Evolutionary conservation across 2,888 invertebrate species (phyloP), one percentile per base, ranked within the genome.

Genomic region (Macaria notata): DNA sequence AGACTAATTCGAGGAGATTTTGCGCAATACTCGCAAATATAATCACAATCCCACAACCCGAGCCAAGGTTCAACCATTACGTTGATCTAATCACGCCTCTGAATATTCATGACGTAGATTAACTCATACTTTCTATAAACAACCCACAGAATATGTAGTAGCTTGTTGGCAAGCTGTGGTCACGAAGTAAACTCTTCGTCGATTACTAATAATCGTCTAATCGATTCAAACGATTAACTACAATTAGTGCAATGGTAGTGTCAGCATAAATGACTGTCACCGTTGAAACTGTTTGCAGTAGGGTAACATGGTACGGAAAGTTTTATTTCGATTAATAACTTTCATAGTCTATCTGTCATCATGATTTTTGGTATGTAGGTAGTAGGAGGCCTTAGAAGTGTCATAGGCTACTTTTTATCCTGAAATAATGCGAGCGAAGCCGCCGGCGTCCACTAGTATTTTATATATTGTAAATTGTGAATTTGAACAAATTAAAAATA

Each of bases 21-120:
- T 19, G 19, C 33, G 33, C 33, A 36, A 36, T 36, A 36, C 33
- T 19, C 19, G 19, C 19, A 19, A 19, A 19, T 19, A 1, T 1
- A 19, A 19, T 19, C 19, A 19, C 19, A 38, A 38, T 3, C 36
- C 31, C 41, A n/a, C 9, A 30, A 49, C 30, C 49, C n/a, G 6
- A 41, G 7, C 39, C 49, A 49, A 49, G 49, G 41, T 38, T 38
- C 19, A 9, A 19, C 29, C 4, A 4, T 61, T 61, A 56, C 19
- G 19, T 19, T 70, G 62, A 68, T 67, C 67, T 54, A 68, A 68
- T 68, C 65, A 66, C 61, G 50, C 44, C 7, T 39, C 41, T 61
- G 50, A 59, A 57, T 61, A 57, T 56, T 54, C 49, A 58, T 44
- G 29, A 46, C 31, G 30, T 38, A 41, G 41, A 41, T 41, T 41